These are phyloP conservation scores for Chrysochloris asiatica DNA, from an alignment of 2,113 vertebrate genomes.

Conservation along the genomic window DNA sequence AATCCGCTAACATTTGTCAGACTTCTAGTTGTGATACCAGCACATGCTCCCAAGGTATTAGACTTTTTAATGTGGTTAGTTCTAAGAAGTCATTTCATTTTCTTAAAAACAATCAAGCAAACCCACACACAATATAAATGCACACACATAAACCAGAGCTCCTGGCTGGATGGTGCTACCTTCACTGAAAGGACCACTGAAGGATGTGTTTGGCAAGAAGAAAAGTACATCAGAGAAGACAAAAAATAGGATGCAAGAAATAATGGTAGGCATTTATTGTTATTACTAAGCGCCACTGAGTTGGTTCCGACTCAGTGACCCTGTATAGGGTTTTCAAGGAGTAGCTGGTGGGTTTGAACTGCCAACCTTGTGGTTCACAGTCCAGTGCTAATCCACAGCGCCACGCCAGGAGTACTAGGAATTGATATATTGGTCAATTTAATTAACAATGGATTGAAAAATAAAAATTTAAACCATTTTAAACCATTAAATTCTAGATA, in stretches of 20 bases:
- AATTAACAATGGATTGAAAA: not conserved
- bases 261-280: not conserved
- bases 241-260: not conserved
- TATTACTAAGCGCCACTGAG: too few species aligned
- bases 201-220: not conserved
- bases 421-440: not conserved
- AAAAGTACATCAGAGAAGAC: not conserved
- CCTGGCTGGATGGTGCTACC: not conserved
- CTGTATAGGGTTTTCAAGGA: too few species aligned
- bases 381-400: too few species aligned
- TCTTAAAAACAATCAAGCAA: not conserved
- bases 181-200: not conserved
- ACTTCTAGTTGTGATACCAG: not conserved
- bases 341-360: too few species aligned
- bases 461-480: not conserved
- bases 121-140: not conserved
- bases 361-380: too few species aligned
- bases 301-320: too few species aligned
- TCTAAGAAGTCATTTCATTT: slow-evolving; percentile 8
- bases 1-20: not conserved
- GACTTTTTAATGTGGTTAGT: not conserved
- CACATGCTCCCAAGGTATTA: not conserved
- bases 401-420: too few species aligned
- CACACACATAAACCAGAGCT: not conserved
- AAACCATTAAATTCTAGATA: slow-evolving; percentile 19